Base-by-base conservation (phyloP, 1,140 invertebrate species). In the Gerris buenoi region DNA sequence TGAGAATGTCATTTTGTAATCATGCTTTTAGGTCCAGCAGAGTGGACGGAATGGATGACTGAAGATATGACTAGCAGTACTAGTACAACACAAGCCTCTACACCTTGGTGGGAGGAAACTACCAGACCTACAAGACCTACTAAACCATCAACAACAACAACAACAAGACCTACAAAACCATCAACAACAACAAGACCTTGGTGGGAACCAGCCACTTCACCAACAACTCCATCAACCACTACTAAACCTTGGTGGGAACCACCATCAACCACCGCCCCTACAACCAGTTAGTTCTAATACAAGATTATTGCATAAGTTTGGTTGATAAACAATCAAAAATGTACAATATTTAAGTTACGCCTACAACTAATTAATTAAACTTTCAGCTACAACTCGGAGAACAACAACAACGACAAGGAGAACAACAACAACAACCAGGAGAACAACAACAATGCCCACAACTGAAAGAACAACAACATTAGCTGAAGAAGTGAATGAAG, bases 241-340 rank as follows among this genome's bases (percentile, higher is more conserved):
- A 64, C 63, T 64, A 60, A 25, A 22, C 65, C 26, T 27, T 77
- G 71, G 67, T 83, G 79, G 81, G 78, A 74, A 18, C 78, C 81
- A 1, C 76, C 78, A 26, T 71, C 74, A 28, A 69, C 77, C 1
- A 75, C 77, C 0, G 72, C 77, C 5, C 77, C 76, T 10, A 71
- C 77, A 75, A 79, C 77, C 25, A 77, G n/a, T n/a, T n/a, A n/a
- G n/a, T n/a, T n/a, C n/a, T n/a, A n/a, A n/a, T n/a, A n/a, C n/a
- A n/a, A n/a, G n/a, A n/a, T n/a, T n/a, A n/a, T n/a, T n/a, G n/a
- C n/a, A n/a, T n/a, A n/a, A n/a, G n/a, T n/a, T n/a, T n/a, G n/a
- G n/a, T n/a, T n/a, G n/a, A n/a, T n/a, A n/a, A n/a, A n/a, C n/a
- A n/a, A n/a, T n/a, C n/a, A n/a, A n/a, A n/a, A n/a, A n/a, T n/a